Evolutionary conservation across 2,113 vertebrate species (phyloP).

Genomic region (Clarias batrachus): DNA sequence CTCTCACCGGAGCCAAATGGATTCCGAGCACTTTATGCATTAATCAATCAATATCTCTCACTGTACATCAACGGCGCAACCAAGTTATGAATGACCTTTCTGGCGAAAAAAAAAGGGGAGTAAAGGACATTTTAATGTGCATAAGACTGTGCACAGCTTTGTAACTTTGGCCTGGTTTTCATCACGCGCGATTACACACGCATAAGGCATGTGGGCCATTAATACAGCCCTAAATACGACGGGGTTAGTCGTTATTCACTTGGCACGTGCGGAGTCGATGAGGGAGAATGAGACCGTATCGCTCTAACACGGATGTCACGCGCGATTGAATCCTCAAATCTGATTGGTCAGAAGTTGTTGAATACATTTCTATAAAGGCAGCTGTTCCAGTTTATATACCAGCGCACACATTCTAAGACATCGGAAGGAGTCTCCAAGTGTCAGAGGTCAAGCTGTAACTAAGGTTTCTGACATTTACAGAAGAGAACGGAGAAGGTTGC

Average conservation of each 20-base stretch:
- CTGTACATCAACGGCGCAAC: constrained; percentile 93
- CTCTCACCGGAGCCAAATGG: constrained; percentile 97
- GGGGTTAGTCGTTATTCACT: constrained; percentile 80
- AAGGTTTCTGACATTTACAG: background rate
- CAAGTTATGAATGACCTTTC: constrained; percentile 99
- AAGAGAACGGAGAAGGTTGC: background rate
- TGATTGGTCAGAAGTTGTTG: background rate
- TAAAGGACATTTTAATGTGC: constrained; percentile 92
- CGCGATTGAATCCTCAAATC: background rate
- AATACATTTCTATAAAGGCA: background rate
- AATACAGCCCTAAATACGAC: constrained; percentile 78
- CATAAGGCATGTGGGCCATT: constrained; percentile 78
- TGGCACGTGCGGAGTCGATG: constrained; percentile 67
- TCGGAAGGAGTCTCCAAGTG: background rate
- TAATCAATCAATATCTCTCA: constrained; percentile 99
- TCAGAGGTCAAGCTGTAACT: background rate
- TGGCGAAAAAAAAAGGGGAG: constrained; percentile 75
- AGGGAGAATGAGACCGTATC: constrained; percentile 3
- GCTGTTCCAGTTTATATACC: background rate
- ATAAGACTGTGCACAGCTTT: constrained; percentile 91
- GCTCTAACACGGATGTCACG: background rate
- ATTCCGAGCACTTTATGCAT: constrained; percentile 99
- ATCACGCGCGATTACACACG: constrained; percentile 88
- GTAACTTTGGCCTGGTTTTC: constrained; percentile 85
- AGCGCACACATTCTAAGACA: background rate